Base-by-base conservation (phyloP, 1,140 invertebrate species). In the Pseudomyrmex dendroicus region DNA sequence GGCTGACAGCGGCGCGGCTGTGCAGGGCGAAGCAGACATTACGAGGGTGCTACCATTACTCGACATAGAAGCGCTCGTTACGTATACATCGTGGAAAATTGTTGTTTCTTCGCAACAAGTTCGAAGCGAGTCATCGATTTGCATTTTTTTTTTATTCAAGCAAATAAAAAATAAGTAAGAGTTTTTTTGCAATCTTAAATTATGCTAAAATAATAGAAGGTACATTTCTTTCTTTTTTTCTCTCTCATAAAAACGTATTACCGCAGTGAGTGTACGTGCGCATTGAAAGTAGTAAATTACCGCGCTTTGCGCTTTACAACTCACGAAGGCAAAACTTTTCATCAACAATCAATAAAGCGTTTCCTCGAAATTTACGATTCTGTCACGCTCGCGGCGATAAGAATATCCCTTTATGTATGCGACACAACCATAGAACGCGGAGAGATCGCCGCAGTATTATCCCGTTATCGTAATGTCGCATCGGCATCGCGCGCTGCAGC, bases 401-500 rank as follows among this genome's bases (percentile, higher is more conserved):
- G 76, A 80, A 80, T 72, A 35, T 50, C 22, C 5, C 66, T n/a
- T 35, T 35, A 35, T 35, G 35, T 35, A 9, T 1, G 20, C 22
- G 54, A 25, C 25, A 25, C 12, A 35, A 7, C 35, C 35, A 12
- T n/a, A 35, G 76, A 54, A 54, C 10, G 50, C 76, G 35, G 35
- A 59, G 35, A 59, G 54, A 70, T 59, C 76, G 66, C 4, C 20
- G 35, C 35, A 12, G 66, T 72, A 80, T 80, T 80, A 80, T 78
- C 44, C 64, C 10, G 20, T 20, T 78, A 70, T 80, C 76, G 44
- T 59, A 72, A 80, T 80, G 66, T 80, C 76, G 44, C 54, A 80
- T 80, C 76, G 56, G 66, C 15, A 20, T 15, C 22, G 12, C 17
- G 35, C 52, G 52, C 44, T 59, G 25, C 15, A 44, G 20, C 17